phyloP scores from a whole-genome alignment of 1,140 invertebrate species.

The Drosophila ercepeae region DNA sequence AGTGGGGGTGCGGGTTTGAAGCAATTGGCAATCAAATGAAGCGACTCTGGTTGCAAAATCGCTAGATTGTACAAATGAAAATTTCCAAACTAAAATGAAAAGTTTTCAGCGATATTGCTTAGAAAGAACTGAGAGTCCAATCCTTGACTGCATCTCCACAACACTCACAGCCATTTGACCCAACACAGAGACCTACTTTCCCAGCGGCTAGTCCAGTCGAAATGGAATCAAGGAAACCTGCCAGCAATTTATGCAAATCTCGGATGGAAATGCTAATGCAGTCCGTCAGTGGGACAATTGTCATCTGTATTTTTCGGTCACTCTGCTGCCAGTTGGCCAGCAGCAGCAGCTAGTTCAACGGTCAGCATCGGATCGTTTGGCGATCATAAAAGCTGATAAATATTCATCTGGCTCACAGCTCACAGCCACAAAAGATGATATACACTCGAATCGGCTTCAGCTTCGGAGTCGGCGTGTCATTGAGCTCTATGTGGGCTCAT shows the following conservation, averaged over 20 bases:
- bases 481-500: slow-evolving; percentile 33
- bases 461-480: slow-evolving; percentile 28
- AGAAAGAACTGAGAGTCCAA: too few relatives aligned
- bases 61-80: too few relatives aligned
- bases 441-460: slow-evolving; percentile 24
- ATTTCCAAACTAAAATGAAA: too few relatives aligned
- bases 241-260: slow-evolving; percentile 69
- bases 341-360: slow-evolving; percentile 55
- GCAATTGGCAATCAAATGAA: slow-evolving; percentile 62
- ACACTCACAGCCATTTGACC: slow-evolving; percentile 5
- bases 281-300: slow-evolving; percentile 40
- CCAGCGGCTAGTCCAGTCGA: slow-evolving; percentile 61
- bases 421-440: slow-evolving; percentile 72
- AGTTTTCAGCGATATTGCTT: too few relatives aligned
- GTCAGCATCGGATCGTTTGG: slow-evolving; percentile 56
- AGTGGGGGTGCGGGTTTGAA: too few relatives aligned
- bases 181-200: slow-evolving; percentile 77
- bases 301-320: background rate
- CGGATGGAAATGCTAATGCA: slow-evolving; percentile 68
- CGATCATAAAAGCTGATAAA: slow-evolving; percentile 69
- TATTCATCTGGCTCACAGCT: slow-evolving; percentile 61
- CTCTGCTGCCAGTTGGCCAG: slow-evolving; percentile 20
- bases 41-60: slow-evolving; percentile 52
- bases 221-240: slow-evolving; percentile 77
- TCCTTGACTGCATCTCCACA: background rate